phyloP scores from a whole-genome alignment of 2,113 vertebrate species.

The Muntiacus reevesi region DNA sequence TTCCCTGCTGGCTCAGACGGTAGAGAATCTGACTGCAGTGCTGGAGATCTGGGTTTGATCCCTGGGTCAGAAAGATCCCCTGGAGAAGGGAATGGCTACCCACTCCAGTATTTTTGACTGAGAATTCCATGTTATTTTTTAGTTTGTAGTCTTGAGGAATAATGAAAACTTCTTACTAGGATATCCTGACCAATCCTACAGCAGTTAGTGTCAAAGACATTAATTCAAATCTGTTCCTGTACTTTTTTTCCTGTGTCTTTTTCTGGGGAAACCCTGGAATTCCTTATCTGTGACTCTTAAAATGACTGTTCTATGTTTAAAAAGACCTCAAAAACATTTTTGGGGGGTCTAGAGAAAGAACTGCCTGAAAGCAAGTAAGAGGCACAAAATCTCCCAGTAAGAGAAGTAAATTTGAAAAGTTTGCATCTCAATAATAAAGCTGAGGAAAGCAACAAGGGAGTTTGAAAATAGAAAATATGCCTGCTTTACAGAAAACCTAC shows the following conservation, averaged over 20 bases:
- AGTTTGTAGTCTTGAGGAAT: neutral
- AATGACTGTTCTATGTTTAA: neutral
- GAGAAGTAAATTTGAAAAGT: slow-evolving; percentile 16
- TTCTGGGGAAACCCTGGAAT: neutral
- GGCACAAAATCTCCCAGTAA: neutral
- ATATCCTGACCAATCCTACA: neutral
- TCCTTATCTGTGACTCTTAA: neutral
- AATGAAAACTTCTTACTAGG: neutral
- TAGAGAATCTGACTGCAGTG: neutral
- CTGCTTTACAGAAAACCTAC: slow-evolving; percentile 15
- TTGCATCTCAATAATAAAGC: neutral
- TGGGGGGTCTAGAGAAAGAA: neutral
- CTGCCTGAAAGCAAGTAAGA: neutral
- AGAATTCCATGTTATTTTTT: neutral
- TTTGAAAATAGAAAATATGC: slow-evolving; percentile 8
- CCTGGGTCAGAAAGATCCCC: neutral
- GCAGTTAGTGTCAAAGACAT: neutral
- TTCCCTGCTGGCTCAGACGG: neutral
- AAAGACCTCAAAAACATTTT: neutral
- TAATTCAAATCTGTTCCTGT: neutral
- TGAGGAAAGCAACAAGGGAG: neutral
- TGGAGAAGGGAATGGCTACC: neutral
- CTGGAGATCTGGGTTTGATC: neutral
- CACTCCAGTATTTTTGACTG: neutral
- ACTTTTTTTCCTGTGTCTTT: neutral